Evolutionary conservation across 92 coral and sea anemone genomes (phyloP).

Genomic region (Epizoanthus stellaris): DNA sequence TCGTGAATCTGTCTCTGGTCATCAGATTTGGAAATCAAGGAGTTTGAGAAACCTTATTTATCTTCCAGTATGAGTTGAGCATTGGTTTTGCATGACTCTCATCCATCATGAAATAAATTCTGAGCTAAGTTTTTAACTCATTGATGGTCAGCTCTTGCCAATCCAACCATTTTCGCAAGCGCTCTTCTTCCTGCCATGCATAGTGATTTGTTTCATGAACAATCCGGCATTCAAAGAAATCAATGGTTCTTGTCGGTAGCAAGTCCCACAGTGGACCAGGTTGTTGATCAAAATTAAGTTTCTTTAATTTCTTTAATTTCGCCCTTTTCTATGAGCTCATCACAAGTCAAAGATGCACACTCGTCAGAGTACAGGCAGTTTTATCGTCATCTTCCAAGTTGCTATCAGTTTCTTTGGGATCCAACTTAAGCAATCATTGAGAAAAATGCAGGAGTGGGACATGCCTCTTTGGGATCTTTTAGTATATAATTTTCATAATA

Average conservation of each 20-base stretch:
- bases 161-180: conserved; percentile 30
- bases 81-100: conserved; percentile 52
- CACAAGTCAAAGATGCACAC: too few relatives aligned
- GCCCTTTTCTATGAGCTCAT: too few relatives aligned
- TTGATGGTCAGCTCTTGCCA: conserved; percentile 56
- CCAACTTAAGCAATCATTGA: too few relatives aligned
- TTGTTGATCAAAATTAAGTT: neutral
- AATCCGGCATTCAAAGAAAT: conserved; percentile 51
- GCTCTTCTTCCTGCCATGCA: conserved; percentile 47
- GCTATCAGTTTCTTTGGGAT: too few relatives aligned
- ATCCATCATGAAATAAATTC: conserved; percentile 54
- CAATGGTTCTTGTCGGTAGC: conserved; percentile 24
- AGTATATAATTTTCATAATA: too few relatives aligned
- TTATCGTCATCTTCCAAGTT: too few relatives aligned
- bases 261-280: conserved; percentile 41
- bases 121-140: conserved; percentile 52
- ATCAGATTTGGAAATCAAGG: conserved; percentile 44
- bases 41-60: conserved; percentile 40
- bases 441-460: too few relatives aligned
- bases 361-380: too few relatives aligned
- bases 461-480: too few relatives aligned
- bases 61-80: conserved; percentile 43
- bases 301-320: too few relatives aligned
- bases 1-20: conserved; percentile 44
- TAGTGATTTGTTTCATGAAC: conserved; percentile 53